Conservation (phyloP, 2,888 invertebrate genomes). For the Calameuta idolon region DNA sequence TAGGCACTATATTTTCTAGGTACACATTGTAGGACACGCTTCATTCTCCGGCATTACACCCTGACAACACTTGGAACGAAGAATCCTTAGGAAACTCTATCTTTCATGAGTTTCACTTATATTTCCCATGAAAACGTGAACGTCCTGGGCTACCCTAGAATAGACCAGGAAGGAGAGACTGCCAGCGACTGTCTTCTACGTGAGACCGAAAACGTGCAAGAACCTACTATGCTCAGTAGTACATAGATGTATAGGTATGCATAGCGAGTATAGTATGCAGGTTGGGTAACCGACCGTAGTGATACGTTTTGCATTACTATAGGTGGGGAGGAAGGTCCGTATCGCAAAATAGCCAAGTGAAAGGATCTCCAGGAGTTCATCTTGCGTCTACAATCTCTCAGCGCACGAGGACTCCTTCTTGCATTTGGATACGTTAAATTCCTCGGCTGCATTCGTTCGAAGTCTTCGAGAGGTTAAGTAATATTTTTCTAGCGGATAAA, state of each 20-base stretch:
- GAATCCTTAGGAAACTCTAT: neutral
- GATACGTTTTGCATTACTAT: constrained; percentile 2
- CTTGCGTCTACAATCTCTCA: constrained; percentile 31
- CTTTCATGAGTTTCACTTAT: neutral
- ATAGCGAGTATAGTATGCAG: neutral
- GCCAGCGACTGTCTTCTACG: neutral
- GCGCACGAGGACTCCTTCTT: neutral
- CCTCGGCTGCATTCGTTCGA: neutral
- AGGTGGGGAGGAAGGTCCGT: constrained; percentile 36
- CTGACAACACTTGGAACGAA: neutral
- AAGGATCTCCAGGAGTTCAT: constrained; percentile 52
- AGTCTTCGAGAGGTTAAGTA: neutral
- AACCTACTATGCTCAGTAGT: neutral
- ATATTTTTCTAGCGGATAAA: neutral
- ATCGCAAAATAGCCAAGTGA: constrained; percentile 49
- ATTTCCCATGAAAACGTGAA: neutral
- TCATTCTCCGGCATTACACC: neutral
- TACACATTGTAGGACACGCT: neutral
- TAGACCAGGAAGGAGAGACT: neutral
- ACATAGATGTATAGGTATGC: neutral
- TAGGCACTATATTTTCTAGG: neutral
- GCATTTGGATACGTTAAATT: neutral
- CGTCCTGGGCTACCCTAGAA: neutral
- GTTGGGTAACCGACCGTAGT: constrained; percentile 10
- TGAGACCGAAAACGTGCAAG: neutral